Evolutionary conservation across 2,797 vertebrate species (phyloP).

Genomic region (Hoplostethus atlanticus): DNA sequence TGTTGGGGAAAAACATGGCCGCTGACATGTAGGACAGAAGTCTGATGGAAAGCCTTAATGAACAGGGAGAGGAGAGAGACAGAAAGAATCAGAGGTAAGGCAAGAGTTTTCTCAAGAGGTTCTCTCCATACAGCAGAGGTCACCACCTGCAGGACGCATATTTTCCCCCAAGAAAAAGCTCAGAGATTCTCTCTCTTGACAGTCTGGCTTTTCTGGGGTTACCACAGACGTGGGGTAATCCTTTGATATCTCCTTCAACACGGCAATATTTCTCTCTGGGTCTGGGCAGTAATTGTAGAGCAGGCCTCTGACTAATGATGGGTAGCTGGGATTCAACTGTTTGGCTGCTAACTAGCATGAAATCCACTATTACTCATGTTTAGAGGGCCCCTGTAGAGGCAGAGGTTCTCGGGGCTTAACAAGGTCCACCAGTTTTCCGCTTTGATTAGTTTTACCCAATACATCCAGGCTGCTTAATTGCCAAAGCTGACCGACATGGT

Average conservation of each 20-base stretch:
- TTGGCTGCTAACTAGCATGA: conserved; percentile 71
- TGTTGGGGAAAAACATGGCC: conserved; percentile 73
- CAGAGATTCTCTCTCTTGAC: conserved; percentile 33
- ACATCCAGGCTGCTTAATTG: conserved; percentile 59
- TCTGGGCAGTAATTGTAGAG: conserved; percentile 39
- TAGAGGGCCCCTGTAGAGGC: conserved; percentile 51
- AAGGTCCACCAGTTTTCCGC: conserved; percentile 46
- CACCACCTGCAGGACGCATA: conserved; percentile 18
- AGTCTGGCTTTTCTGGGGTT: conserved; percentile 27
- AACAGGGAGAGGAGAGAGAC: conserved; percentile 21
- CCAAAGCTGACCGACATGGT: conserved; percentile 55
- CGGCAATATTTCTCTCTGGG: conserved; percentile 40
- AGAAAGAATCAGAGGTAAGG: conserved; percentile 66
- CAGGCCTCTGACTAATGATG: conserved; percentile 62
- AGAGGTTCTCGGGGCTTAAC: conserved; percentile 46
- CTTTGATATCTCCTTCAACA: conserved; percentile 53
- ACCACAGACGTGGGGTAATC: conserved; percentile 36
- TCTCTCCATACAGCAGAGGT: conserved; percentile 29
- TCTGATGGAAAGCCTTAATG: conserved; percentile 81
- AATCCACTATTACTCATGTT: conserved; percentile 76
- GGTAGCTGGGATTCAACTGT: conserved; percentile 63
- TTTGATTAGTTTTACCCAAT: conserved; percentile 66
- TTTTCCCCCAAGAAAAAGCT: conserved; percentile 24
- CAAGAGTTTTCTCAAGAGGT: conserved; percentile 9
- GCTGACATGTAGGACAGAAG: conserved; percentile 83